Evolutionary conservation across 1,140 invertebrate genomes (phyloP), one percentile per base, ranked within the genome.

Genomic region (Nilaparvata lugens): DNA sequence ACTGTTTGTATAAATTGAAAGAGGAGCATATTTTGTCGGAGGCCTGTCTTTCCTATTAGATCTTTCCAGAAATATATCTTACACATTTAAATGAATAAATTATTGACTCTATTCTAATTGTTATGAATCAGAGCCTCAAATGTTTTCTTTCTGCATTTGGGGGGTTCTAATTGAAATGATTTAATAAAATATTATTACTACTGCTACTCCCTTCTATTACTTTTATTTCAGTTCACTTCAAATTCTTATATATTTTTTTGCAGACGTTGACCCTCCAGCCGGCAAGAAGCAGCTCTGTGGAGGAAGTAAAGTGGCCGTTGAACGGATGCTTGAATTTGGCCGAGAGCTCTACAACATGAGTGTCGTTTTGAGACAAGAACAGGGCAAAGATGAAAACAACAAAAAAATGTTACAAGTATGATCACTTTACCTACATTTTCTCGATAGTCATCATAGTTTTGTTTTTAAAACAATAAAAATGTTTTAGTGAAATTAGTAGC

Each of bases 271-370:
- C 48, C 53, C 64, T 9, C 64, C 64, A 42, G 13, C 52, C 9
- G 52, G 59, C n/a, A 52, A 42, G 18, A 54, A 42, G 23, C 59
- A 79, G 69, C 69, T 87, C 48, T 83, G 86, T 73, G 86, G 88
- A 66, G 88, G 90, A 54, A 83, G 83, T 70, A 86, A 88, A 68
- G 81, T 87, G 62, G 91, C 89, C 1, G 88, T 96, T 62, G 89
- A 88, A 66, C 85, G 89, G 67, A 95, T 97, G 83, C 77, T 98
- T 55, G 86, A 92, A 69, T 97, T 97, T 76, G 95, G 95, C 25
- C 84, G 89, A 68, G 93, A 97, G 72, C 79, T 98, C 45, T 92
- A 96, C 73, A 82, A 86, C 63, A 89, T 96, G 81, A 94, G 90
- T 71, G 84, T 92, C 75, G 83, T 87, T 60, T 76, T 97, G 58